Conservation (phyloP, 2,888 invertebrate species). For the Rugalucina vietnamica region DNA sequence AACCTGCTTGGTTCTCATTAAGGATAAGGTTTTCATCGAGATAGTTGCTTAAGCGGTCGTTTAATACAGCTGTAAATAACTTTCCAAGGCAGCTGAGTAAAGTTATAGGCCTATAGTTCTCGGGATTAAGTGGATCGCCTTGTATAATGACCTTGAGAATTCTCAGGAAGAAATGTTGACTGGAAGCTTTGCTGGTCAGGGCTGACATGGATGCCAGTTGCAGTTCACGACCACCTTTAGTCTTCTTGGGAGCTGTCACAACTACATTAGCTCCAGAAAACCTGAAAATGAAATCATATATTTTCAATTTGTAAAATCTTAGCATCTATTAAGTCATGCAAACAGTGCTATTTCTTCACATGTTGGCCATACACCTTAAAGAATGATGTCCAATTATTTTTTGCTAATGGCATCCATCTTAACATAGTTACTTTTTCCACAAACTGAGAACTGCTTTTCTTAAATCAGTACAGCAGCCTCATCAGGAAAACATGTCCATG, state of each 20-base stretch:
- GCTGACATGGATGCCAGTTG: slow-evolving; percentile 93
- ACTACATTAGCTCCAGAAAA: slow-evolving; percentile 86
- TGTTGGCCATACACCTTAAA: too few relatives aligned
- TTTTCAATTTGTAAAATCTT: too few relatives aligned
- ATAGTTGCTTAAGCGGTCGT: neutral
- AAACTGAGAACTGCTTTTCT: too few relatives aligned
- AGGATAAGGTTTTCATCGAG: neutral
- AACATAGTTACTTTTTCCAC: too few relatives aligned
- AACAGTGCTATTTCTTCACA: too few relatives aligned
- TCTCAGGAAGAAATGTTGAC: slow-evolving; percentile 93
- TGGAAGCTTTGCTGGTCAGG: slow-evolving; percentile 92
- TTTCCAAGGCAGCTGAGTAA: slow-evolving; percentile 3
- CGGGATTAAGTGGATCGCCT: slow-evolving; percentile 42
- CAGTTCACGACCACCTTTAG: slow-evolving; percentile 88
- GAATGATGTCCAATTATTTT: too few relatives aligned
- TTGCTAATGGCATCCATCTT: too few relatives aligned
- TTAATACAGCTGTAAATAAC: slow-evolving; percentile 15
- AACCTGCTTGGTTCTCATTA: slow-evolving; percentile 12
- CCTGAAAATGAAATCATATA: too few relatives aligned
- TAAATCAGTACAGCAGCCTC: too few relatives aligned
- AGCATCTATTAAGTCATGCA: too few relatives aligned
- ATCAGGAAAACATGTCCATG: too few relatives aligned
- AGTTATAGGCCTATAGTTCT: slow-evolving; percentile 24
- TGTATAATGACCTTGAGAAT: slow-evolving; percentile 93
- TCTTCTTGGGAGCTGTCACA: slow-evolving; percentile 88